Conservation (phyloP, 2,797 vertebrate species). For the Macrochelys suwanniensis region DNA sequence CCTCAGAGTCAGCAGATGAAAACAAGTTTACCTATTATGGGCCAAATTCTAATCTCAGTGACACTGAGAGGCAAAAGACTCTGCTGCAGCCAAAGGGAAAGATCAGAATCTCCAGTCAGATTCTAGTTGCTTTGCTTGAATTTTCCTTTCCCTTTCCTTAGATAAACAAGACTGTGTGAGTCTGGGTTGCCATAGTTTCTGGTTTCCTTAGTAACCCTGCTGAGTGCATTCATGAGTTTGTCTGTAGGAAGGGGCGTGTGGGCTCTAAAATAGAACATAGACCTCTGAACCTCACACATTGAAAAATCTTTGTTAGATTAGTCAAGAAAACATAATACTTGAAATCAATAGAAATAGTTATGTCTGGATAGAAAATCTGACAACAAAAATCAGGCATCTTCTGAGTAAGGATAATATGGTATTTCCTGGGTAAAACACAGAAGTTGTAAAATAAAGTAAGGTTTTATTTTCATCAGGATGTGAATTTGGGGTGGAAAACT, state of each 20-base stretch:
- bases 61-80: not conserved
- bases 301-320: not conserved
- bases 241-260: constrained; percentile 34
- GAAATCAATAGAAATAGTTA: not conserved
- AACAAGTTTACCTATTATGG: not conserved
- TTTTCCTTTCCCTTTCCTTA: constrained; percentile 60
- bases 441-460: not conserved
- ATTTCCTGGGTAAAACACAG: not conserved
- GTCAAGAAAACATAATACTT: not conserved
- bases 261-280: constrained; percentile 45
- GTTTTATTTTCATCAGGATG: not conserved
- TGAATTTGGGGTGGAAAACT: not conserved
- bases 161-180: constrained; percentile 61
- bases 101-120: constrained; percentile 38
- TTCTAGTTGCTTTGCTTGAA: constrained; percentile 33
- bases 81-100: constrained; percentile 36
- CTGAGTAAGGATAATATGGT: not conserved
- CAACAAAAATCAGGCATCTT: not conserved
- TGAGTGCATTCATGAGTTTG: constrained; percentile 48
- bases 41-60: not conserved
- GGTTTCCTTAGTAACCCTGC: constrained; percentile 78
- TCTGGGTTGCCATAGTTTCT: constrained; percentile 76
- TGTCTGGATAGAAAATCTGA: not conserved
- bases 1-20: constrained; percentile 3
- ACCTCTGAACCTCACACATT: not conserved